These are phyloP conservation scores for Telmatochromis sp. DNA, from an alignment of 2,113 vertebrate species.

Conservation along the genomic window DNA sequence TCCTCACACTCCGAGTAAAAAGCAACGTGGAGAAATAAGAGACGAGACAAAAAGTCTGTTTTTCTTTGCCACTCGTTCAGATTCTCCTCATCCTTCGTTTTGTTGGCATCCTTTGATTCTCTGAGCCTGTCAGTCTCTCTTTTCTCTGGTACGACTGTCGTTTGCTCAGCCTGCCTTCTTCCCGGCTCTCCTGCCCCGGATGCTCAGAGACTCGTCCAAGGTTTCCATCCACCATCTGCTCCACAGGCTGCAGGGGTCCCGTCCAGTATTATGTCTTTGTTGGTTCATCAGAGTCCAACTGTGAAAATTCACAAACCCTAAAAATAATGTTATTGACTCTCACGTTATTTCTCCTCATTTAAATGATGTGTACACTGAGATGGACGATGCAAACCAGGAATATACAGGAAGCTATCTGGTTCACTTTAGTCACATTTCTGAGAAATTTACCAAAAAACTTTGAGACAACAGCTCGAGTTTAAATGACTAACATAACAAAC, in stretches of 20 bases:
- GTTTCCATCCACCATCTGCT: neutral
- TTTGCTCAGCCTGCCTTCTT: neutral
- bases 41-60: neutral
- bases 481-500: neutral
- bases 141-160: neutral
- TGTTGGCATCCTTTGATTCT: neutral
- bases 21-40: neutral
- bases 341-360: neutral
- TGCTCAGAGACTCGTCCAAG: neutral
- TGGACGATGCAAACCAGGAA: accelerated
- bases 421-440: neutral
- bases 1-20: neutral
- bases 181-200: neutral
- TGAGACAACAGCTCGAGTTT: neutral
- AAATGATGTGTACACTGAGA: neutral
- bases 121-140: neutral
- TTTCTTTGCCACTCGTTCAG: neutral
- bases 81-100: neutral
- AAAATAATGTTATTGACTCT: neutral
- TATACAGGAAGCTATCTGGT: neutral
- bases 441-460: neutral
- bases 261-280: neutral
- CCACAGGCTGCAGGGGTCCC: neutral
- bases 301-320: accelerated
- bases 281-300: neutral